Base-by-base conservation (phyloP, 2,888 invertebrate species). In the Sylvicola cinctus region DNA sequence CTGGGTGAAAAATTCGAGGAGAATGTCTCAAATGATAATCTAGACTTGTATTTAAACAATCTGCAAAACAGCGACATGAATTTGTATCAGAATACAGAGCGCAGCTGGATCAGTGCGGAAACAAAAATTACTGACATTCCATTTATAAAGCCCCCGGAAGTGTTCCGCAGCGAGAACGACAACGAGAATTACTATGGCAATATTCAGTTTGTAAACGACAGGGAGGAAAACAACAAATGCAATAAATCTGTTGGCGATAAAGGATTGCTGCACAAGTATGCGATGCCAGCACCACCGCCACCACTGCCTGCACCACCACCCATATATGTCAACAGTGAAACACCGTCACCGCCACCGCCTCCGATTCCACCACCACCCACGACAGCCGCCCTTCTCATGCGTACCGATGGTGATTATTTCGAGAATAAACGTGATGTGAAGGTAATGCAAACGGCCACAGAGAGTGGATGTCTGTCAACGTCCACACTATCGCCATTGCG, bases 31-130 rank as follows among this genome's bases (percentile, higher is more conserved):
- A 68, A 65, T 40, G 61, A 69, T n/a, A 72, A 75, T 47, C 57
- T 77, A 33, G 75, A 77, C 50, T 66, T 64, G 40, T 77, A 74
- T 50, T 58, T 78, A 31, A 68, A 70, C 44, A 69, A 74, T 41
- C 55, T 77, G 39, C 70, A 70, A 46, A 61, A 66, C 2, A 61
- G 60, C 35, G 64, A 63, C 39, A 50, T 61, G n/a, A 43, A 51
- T 35, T 27, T 59, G 42, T 51, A 52, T 37, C 51, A 49, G 32
- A 51, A 50, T 29, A 34, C 40, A 4, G 44, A 45, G 32, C 43
- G 40, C 3, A 43, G 42, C 2, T 38, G 48, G 2, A 50, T 43
- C 17, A 54, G 52, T 37, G 42, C 42, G 2, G 43, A 50, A 0
- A 52, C 50, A 2, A 32, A 32, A 25, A 32, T 36, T 29, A 26